Evolutionary conservation across 2,113 vertebrate species (phyloP), one percentile per base, ranked within the genome.

Genomic region (Bucco capensis): DNA sequence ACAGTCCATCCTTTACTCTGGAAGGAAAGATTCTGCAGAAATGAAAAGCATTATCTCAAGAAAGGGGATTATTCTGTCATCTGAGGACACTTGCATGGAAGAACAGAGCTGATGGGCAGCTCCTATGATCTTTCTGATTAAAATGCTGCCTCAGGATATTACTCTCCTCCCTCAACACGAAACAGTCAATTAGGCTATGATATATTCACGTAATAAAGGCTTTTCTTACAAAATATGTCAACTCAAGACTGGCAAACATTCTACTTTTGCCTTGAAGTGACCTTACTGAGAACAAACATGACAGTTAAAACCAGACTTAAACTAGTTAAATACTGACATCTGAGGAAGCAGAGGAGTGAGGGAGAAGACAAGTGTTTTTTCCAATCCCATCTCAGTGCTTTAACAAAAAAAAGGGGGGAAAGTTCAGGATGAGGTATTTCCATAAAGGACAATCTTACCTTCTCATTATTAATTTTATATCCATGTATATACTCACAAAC

Each of bases 181-280:
- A 89, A 86, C 82, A 89, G 91, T 73, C 95, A 95, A 91, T 96
- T 93, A 96, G 54, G 38, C 66, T 78, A 77, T 88, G 77, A 96
- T 85, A 81, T 61, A 89, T 69, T 64, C 87, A 78, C 22, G 38
- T 69, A 95, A 89, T 74, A 94, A 94, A 91, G 86, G 44, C 89
- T 88, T 86, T 94, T 64, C 65, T 81, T 90, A 56, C 71, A 84
- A 90, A 86, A 67, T 61, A 77, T 40, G 83, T 89, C 94, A 95
- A 51, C 69, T 72, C 49, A 89, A 79, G 42, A 69, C 50, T 50
- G 24, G 54, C 28, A 91, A 84, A 84, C 57, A 30, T 74, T 49
- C 40, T 64, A 72, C 24, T 92, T 86, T 54, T 92, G 62, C 71
- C 94, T 82, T 82, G 31, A 89, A 94, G 86, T 84, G 65, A 69